Conservation (phyloP, 2,797 vertebrate species). For the Fistularia commersonii region DNA sequence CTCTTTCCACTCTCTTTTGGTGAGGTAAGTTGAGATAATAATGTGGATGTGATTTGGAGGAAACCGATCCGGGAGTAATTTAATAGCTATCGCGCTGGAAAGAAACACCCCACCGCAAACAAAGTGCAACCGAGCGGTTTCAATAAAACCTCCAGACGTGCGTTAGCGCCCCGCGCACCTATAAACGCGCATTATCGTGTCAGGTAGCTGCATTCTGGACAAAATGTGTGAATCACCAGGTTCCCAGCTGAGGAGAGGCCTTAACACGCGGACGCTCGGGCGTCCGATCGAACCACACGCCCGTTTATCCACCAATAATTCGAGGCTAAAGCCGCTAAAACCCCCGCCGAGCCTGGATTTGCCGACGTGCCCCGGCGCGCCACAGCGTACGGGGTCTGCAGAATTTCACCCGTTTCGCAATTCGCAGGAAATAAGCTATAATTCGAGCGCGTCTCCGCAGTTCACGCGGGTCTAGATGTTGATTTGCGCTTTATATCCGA, state of each 20-base stretch:
- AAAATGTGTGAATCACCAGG: no score
- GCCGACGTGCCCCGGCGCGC: slow-evolving; percentile 21
- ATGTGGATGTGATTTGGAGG: slow-evolving; percentile 34
- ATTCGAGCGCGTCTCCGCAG: slow-evolving; percentile 22
- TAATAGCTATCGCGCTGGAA: slow-evolving; percentile 30
- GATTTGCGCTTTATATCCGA: slow-evolving; percentile 20
- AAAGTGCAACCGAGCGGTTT: no score
- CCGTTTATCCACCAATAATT: no score
- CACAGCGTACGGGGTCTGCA: slow-evolving; percentile 6
- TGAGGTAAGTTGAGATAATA: slow-evolving; percentile 44
- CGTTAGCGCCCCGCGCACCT: slow-evolving; percentile 1
- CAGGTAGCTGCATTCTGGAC: slow-evolving; percentile 16
- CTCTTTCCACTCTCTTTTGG: slow-evolving; percentile 36
- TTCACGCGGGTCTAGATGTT: slow-evolving; percentile 17
- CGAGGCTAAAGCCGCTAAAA: slow-evolving; percentile 55
- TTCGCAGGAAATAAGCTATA: slow-evolving; percentile 33
- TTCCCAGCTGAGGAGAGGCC: no score
- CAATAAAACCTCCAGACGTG: slow-evolving; percentile 4
- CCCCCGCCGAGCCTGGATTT: slow-evolving; percentile 41
- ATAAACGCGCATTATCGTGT: neutral
- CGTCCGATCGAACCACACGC: no score
- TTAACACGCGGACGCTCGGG: no score
- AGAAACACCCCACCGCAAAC: slow-evolving; percentile 16
- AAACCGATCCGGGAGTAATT: slow-evolving; percentile 33
- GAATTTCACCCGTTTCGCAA: slow-evolving; percentile 16